Percentiles rank a stretch among this genome's conserved stretches.
Evolutionary conservation across 2,113 vertebrate genomes (phyloP).

Genomic region (Loxodonta africana): DNA sequence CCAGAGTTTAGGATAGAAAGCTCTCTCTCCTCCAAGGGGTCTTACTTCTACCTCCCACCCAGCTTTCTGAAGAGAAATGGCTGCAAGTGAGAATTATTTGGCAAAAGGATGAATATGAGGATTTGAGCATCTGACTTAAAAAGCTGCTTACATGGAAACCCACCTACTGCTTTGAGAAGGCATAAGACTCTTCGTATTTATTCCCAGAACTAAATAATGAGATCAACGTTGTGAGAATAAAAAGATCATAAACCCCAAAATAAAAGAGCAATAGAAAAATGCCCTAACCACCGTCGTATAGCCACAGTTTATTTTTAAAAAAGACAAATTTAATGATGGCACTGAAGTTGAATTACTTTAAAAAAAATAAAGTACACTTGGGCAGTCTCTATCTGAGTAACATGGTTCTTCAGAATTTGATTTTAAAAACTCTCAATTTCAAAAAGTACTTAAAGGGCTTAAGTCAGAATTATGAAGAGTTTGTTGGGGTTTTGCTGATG

Average conservation of each 20-base stretch:
- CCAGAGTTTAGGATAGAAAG: not conserved
- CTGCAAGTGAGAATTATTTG: conserved; percentile 8
- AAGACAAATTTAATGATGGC: conserved; percentile 22
- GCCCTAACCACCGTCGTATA: not conserved
- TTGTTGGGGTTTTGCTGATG: not conserved
- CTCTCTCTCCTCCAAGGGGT: not conserved
- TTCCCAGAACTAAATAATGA: conserved; percentile 40
- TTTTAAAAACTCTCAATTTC: conserved; percentile 30
- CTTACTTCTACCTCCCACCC: conserved; percentile 7
- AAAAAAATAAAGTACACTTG: conserved; percentile 39
- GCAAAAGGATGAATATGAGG: not conserved
- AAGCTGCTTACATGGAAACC: conserved; percentile 67
- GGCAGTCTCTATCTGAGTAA: not conserved
- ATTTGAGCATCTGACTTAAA: conserved; percentile 59
- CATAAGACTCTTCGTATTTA: conserved; percentile 14
- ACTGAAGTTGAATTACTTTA: not conserved
- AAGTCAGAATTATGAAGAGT: not conserved
- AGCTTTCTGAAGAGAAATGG: conserved; percentile 29
- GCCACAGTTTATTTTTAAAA: not conserved
- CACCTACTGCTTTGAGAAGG: conserved; percentile 44
- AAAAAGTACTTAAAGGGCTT: not conserved
- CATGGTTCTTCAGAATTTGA: not conserved
- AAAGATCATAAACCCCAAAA: not conserved
- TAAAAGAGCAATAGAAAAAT: conserved; percentile 25
- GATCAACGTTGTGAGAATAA: not conserved